Evolutionary conservation across 2,113 vertebrate genomes (phyloP).

Genomic region (Dromaius novaehollandiae): DNA sequence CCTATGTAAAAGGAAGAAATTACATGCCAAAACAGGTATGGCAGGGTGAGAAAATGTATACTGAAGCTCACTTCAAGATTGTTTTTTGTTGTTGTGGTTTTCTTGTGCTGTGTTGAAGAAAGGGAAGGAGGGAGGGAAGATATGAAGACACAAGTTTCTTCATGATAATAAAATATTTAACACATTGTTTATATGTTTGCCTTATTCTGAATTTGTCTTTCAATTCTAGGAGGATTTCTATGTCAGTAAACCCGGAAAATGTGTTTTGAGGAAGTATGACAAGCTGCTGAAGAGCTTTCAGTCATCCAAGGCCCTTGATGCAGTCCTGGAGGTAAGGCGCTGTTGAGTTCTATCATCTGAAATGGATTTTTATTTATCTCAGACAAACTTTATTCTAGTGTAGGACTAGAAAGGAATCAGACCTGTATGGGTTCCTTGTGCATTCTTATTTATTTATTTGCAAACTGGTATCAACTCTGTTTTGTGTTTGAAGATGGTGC

Average conservation of each 20-base stretch:
- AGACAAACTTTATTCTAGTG: not conserved
- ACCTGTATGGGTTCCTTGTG: not conserved
- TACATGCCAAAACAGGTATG: constrained; percentile 89
- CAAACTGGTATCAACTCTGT: not conserved
- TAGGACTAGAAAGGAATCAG: not conserved
- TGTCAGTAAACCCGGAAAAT: constrained; percentile 86
- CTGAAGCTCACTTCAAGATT: not conserved
- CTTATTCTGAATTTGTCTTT: constrained; percentile 6
- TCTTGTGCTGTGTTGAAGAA: not conserved
- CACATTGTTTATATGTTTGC: not conserved
- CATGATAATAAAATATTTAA: not conserved
- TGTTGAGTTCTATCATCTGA: not conserved
- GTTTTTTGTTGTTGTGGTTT: too few relatives aligned
- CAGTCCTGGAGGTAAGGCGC: constrained; percentile 84
- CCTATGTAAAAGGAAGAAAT: constrained; percentile 91
- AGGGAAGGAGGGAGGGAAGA: not conserved
- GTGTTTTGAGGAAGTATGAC: constrained; percentile 89
- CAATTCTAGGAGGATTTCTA: constrained; percentile 88
- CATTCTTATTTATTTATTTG: not conserved
- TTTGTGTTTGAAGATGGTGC: not conserved
- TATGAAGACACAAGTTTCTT: not conserved
- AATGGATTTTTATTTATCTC: not conserved
- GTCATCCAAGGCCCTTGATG: constrained; percentile 92
- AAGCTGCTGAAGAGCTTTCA: constrained; percentile 88
- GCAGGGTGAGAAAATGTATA: not conserved